phyloP scores from a whole-genome alignment of 2,797 vertebrate species.

The Phyllotis vaccarum region DNA sequence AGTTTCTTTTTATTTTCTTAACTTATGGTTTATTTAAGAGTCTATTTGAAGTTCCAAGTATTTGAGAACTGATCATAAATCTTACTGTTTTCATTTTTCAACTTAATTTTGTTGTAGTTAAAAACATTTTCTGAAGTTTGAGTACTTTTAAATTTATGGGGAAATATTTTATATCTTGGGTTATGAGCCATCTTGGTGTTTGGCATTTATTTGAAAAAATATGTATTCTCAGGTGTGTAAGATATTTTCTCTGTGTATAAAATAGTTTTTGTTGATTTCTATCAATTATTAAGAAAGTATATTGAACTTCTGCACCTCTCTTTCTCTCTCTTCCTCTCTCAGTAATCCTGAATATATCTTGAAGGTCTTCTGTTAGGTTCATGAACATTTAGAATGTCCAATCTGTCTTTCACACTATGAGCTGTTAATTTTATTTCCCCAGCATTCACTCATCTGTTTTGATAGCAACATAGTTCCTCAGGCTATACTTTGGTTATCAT shows the following conservation, averaged over 20 bases:
- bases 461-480: not conserved
- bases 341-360: not conserved
- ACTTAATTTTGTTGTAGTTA: conserved; percentile 26
- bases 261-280: not conserved
- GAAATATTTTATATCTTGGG: conserved; percentile 12
- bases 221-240: not conserved
- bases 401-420: not conserved
- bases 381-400: not conserved
- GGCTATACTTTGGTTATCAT: not conserved
- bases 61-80: conserved; percentile 38
- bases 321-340: not conserved
- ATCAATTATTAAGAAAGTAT: not conserved
- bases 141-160: conserved; percentile 21
- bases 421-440: not conserved
- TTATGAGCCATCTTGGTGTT: conserved; percentile 13
- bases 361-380: not conserved
- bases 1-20: conserved; percentile 33
- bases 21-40: conserved; percentile 2
- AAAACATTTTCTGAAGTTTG: not conserved
- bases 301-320: not conserved
- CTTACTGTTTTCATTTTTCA: conserved; percentile 31
- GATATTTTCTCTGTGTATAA: not conserved
- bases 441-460: not conserved
- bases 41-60: conserved; percentile 33
- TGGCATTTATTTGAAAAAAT: conserved; percentile 23